Percentiles rank a stretch among this genome's conserved stretches.
phyloP scores from a whole-genome alignment of 2,888 invertebrate species.

The Pachliopta kotzebuea region DNA sequence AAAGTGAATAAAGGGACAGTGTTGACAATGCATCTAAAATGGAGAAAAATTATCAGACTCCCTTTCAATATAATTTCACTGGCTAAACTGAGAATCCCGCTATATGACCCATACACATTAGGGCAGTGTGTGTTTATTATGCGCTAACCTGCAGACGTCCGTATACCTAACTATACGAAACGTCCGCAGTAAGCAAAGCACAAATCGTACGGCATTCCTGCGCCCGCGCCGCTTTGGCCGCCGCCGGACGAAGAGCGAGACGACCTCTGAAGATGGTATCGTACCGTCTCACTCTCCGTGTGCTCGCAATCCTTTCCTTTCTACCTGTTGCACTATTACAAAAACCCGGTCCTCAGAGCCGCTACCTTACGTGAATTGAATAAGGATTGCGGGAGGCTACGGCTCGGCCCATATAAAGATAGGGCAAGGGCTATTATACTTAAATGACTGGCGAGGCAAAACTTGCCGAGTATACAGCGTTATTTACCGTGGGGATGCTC shows the following conservation, averaged over 20 bases:
- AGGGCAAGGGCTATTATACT: constrained; percentile 74
- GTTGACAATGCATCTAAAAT: constrained; percentile 45
- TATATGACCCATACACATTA: constrained; percentile 79
- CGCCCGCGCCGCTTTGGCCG: constrained; percentile 46
- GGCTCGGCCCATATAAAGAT: constrained; percentile 79
- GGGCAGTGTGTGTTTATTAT: constrained; percentile 78
- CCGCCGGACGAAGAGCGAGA: constrained; percentile 52
- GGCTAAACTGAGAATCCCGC: constrained; percentile 78
- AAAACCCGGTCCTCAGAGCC: constrained; percentile 80
- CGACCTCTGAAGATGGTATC: constrained; percentile 47
- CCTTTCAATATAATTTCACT: constrained; percentile 81
- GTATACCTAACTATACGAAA: constrained; percentile 51
- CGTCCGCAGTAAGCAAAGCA: constrained; percentile 69
- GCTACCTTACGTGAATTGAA: constrained; percentile 80
- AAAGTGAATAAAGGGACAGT: constrained; percentile 27
- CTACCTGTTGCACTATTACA: constrained; percentile 80
- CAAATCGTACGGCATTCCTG: constrained; percentile 80
- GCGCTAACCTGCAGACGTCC: constrained; percentile 58
- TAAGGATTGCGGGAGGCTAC: constrained; percentile 77
- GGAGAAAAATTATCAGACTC: constrained; percentile 74
- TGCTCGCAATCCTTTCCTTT: constrained; percentile 79
- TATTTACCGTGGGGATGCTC: constrained; percentile 67
- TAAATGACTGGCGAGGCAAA: constrained; percentile 48
- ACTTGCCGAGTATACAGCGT: constrained; percentile 58
- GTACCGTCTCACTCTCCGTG: constrained; percentile 55